Evolutionary conservation across 37 sponge, comb jelly and placozoan species (phyloP).

Genomic region (Oopsacas minuta): DNA sequence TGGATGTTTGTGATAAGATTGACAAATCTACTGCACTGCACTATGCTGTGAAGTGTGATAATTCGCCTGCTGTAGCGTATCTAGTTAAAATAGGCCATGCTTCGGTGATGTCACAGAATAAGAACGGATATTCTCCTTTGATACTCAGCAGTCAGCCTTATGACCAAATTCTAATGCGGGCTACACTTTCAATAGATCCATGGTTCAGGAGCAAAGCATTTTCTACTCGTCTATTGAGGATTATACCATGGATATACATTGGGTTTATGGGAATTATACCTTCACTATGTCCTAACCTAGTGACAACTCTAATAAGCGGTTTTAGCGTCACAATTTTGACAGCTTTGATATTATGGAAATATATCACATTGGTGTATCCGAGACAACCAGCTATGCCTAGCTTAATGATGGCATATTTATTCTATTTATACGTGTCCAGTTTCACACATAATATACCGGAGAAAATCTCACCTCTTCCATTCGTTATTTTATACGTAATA

Average conservation of each 20-base stretch:
- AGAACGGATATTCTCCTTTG: neutral
- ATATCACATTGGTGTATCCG: neutral
- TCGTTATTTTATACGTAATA: neutral
- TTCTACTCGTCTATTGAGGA: neutral
- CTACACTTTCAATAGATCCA: neutral
- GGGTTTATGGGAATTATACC: slow-evolving; percentile 10
- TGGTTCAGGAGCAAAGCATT: neutral
- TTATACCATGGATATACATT: neutral
- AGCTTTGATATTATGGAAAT: neutral
- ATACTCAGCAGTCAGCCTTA: neutral
- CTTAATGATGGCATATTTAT: neutral
- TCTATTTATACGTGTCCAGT: neutral
- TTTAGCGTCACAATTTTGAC: neutral
- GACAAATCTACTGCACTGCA: neutral
- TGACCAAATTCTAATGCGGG: neutral
- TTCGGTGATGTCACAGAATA: neutral
- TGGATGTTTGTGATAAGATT: neutral
- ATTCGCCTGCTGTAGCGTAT: neutral
- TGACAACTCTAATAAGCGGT: neutral
- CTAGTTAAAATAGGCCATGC: neutral
- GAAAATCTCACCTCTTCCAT: neutral
- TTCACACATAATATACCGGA: slow-evolving; percentile 8
- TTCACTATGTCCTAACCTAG: neutral
- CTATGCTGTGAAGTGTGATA: slow-evolving; percentile 11
- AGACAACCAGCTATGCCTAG: slow-evolving; percentile 13